Evolutionary conservation across 2,113 vertebrate species (phyloP).

Genomic region (Ceratotherium simum): DNA sequence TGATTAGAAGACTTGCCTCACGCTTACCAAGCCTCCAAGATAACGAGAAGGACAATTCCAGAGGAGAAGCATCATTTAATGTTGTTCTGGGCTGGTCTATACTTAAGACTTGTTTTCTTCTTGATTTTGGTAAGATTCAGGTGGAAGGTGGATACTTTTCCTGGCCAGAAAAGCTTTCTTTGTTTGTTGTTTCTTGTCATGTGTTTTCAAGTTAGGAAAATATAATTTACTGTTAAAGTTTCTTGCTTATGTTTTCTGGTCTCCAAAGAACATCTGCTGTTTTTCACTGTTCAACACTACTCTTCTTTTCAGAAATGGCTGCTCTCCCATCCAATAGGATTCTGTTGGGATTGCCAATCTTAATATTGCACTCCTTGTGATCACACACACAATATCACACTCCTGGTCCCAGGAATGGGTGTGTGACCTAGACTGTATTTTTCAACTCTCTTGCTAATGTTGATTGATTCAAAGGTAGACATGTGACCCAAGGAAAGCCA

Average conservation of each 20-base stretch:
- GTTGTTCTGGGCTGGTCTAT: background rate
- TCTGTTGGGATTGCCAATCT: background rate
- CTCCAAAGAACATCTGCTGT: background rate
- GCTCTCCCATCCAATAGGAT: background rate
- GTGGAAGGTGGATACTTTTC: background rate
- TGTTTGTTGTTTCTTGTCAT: background rate
- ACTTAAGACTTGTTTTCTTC: background rate
- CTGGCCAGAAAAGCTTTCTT: background rate
- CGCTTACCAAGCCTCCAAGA: background rate
- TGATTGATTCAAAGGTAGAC: background rate
- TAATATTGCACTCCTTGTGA: background rate
- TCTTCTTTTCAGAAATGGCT: background rate
- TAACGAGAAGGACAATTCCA: background rate
- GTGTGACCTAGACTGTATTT: background rate
- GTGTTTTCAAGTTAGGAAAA: constrained; percentile 3
- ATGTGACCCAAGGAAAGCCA: background rate
- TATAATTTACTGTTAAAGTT: background rate
- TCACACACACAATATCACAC: background rate
- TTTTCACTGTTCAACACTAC: background rate
- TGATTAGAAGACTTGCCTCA: background rate
- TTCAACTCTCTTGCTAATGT: background rate
- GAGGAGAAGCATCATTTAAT: background rate
- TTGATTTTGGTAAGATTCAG: background rate
- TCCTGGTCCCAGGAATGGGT: background rate
- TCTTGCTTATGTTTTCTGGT: background rate